phyloP scores from a whole-genome alignment of 2,888 invertebrate species.

The Drosophila vallismaia region DNA sequence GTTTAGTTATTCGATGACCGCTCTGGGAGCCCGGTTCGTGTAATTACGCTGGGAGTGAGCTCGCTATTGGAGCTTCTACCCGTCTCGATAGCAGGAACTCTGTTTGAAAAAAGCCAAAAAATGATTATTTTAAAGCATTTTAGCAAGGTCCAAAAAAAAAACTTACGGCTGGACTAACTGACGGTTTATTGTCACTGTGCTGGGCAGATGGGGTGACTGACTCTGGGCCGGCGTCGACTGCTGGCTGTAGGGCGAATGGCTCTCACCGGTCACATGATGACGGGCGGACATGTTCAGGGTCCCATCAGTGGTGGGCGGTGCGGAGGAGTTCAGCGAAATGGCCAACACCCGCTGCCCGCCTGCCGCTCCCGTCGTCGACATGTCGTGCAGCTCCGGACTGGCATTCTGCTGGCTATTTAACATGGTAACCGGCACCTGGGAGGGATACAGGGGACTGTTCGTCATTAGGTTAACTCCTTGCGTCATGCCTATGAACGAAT shows the following conservation, averaged over 20 bases:
- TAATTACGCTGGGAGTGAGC: conserved; percentile 85
- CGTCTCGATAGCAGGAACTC: conserved; percentile 86
- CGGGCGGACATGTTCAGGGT: conserved; percentile 76
- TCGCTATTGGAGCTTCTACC: conserved; percentile 80
- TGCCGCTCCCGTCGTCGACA: conserved; percentile 70
- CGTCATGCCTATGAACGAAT: conserved; percentile 58
- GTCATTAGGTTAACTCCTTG: conserved; percentile 73
- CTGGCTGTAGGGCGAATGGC: conserved; percentile 80
- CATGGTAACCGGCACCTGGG: conserved; percentile 76
- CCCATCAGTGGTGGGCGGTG: conserved; percentile 57
- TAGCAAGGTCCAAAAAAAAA: conserved; percentile 17
- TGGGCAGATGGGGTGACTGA: conserved; percentile 85
- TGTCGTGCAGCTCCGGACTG: conserved; percentile 80
- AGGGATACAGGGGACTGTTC: conserved; percentile 80
- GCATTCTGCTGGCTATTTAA: conserved; percentile 59
- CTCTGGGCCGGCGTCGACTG: conserved; percentile 81
- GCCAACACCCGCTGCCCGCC: conserved; percentile 56
- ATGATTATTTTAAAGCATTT: too few species aligned
- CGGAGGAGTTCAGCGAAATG: conserved; percentile 54
- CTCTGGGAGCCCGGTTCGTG: conserved; percentile 85
- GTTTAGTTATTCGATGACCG: conserved; percentile 82
- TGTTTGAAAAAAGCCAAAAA: conserved; percentile 57
- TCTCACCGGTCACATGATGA: conserved; percentile 79
- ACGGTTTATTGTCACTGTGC: conserved; percentile 84
- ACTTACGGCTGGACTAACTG: conserved; percentile 85